Percentiles rank a stretch among this genome's conserved stretches.
Evolutionary conservation across 2,888 invertebrate genomes (phyloP).

Genomic region (Aelia acuminata): DNA sequence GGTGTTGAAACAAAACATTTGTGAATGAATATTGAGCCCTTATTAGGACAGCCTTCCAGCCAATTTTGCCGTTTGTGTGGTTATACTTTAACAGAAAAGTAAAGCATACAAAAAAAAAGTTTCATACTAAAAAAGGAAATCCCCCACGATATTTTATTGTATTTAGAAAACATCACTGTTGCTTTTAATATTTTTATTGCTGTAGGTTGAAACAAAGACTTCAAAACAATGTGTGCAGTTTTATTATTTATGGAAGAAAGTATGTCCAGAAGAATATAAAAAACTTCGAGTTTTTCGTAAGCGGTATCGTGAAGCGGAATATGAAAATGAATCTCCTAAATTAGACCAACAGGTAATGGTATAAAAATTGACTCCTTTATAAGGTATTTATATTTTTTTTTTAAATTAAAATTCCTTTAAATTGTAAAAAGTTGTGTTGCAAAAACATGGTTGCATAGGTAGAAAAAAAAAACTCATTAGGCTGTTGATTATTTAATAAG

Average conservation of each 20-base stretch:
- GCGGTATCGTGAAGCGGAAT: conserved; percentile 64
- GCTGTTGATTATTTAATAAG: background rate
- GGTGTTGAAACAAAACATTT: too few species aligned
- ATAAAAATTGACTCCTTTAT: background rate
- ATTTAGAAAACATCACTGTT: too few species aligned
- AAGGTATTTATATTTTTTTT: background rate
- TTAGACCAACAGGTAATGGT: conserved; percentile 35
- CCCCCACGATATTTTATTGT: too few species aligned
- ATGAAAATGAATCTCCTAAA: conserved; percentile 59
- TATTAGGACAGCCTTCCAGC: too few species aligned
- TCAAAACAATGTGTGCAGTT: conserved; percentile 96
- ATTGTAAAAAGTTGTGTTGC: background rate
- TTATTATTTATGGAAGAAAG: conserved; percentile 99
- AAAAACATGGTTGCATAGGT: background rate
- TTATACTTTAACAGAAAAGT: too few species aligned
- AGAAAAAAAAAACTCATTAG: background rate
- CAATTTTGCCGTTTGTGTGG: too few species aligned
- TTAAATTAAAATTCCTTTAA: background rate
- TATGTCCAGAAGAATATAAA: conserved; percentile 91
- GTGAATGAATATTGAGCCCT: too few species aligned
- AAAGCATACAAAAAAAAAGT: too few species aligned
- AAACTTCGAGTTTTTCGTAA: conserved; percentile 69
- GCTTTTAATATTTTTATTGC: conserved; percentile 62
- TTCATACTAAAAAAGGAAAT: too few species aligned
- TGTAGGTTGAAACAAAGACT: conserved; percentile 85